A percentile compares a stretch with the other conserved stretches of the same genome.
Evolutionary conservation across 2,888 invertebrate species (phyloP).

Genomic region (Caenorhabditis doughertyi): DNA sequence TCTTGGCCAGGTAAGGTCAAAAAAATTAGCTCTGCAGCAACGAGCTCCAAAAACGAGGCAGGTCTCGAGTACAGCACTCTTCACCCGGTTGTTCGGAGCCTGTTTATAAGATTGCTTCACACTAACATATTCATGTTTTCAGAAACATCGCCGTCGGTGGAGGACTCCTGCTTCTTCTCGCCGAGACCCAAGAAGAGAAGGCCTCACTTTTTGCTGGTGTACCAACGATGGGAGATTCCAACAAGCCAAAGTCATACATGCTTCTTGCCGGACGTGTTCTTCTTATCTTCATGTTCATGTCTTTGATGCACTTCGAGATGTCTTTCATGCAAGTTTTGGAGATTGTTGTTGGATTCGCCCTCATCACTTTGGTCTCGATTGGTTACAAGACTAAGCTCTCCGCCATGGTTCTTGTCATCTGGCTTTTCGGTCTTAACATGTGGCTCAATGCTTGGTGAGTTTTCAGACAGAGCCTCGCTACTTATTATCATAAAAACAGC

Average conservation of each 20-base stretch:
- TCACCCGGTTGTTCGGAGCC: too few species aligned
- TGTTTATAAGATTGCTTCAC: too few species aligned
- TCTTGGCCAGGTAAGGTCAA: constrained; percentile 87
- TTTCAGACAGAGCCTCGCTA: neutral
- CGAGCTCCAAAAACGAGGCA: too few species aligned
- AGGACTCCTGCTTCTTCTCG: constrained; percentile 94
- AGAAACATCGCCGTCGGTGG: constrained; percentile 97
- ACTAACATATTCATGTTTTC: too few species aligned
- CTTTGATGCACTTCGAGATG: constrained; percentile 94
- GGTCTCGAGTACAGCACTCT: too few species aligned
- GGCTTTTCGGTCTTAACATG: constrained; percentile 92
- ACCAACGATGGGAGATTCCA: constrained; percentile 86
- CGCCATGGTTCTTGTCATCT: constrained; percentile 93
- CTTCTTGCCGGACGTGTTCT: constrained; percentile 96
- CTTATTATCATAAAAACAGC: neutral
- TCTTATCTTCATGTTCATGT: constrained; percentile 98
- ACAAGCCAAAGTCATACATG: constrained; percentile 92
- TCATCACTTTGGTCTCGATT: constrained; percentile 96
- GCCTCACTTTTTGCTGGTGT: constrained; percentile 92
- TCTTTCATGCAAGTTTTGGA: constrained; percentile 89
- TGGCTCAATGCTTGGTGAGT: constrained; percentile 94
- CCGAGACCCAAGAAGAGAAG: constrained; percentile 87
- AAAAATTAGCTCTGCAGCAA: too few species aligned
- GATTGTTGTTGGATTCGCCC: constrained; percentile 91
- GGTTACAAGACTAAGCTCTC: constrained; percentile 99